phyloP scores from a whole-genome alignment of 1,140 invertebrate genomes.

The Drosophila arizonae region DNA sequence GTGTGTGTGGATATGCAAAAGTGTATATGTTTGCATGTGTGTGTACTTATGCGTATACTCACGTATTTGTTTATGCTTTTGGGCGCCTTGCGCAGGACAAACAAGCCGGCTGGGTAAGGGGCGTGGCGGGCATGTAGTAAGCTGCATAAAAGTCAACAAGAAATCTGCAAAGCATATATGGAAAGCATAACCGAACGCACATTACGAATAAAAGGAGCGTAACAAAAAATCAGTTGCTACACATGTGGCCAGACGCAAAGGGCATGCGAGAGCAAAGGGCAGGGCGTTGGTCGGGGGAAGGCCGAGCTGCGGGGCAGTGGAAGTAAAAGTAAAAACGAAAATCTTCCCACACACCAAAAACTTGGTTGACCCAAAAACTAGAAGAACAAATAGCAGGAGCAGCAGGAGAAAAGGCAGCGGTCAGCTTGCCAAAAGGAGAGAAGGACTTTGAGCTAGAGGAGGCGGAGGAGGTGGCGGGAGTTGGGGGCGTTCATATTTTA shows the following conservation, averaged over 20 bases:
- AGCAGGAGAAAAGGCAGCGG: slow-evolving; percentile 3
- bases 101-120: neutral
- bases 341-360: slow-evolving; percentile 59
- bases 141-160: slow-evolving; percentile 70
- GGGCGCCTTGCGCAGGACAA: neutral
- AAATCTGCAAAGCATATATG: slow-evolving; percentile 56
- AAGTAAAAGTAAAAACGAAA: slow-evolving; percentile 55
- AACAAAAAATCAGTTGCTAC: slow-evolving; percentile 66
- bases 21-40: neutral
- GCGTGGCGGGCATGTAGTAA: neutral
- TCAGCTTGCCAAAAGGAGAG: slow-evolving; percentile 20
- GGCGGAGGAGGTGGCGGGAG: neutral
- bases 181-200: slow-evolving; percentile 31
- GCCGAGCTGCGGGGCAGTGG: neutral
- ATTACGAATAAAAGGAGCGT: slow-evolving; percentile 29
- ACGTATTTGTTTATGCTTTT: slow-evolving; percentile 11
- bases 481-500: slow-evolving; percentile 70
- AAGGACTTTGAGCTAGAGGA: neutral
- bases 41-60: neutral
- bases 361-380: slow-evolving; percentile 74
- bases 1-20: neutral
- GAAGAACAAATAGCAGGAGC: slow-evolving; percentile 62
- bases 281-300: too few species aligned
- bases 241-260: slow-evolving; percentile 50
- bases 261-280: neutral